Base-by-base conservation (phyloP, 2,888 invertebrate genomes). In the Platerodrilus igneus region DNA sequence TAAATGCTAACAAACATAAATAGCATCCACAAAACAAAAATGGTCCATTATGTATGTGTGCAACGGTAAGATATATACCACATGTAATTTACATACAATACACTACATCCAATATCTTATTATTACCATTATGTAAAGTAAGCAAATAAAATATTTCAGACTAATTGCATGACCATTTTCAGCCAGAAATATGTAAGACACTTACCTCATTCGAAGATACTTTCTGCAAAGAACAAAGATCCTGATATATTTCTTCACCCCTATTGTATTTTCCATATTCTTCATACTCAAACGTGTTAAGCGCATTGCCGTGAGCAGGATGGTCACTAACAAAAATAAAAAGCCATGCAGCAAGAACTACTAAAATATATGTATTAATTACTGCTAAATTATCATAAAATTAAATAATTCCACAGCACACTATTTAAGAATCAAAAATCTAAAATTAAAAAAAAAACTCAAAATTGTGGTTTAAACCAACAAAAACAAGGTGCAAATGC, bases 171-270 rank as follows among this genome's bases (percentile, higher is more conserved):
- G n/a, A n/a, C n/a, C n/a, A n/a, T n/a, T n/a, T n/a, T n/a, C n/a
- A n/a, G n/a, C n/a, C n/a, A n/a, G n/a, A n/a, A n/a, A n/a, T n/a
- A 21, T 15, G 20, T 42, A 47, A 35, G 48, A 36, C 49, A 44
- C 46, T 47, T 63, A 62, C 63, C 61, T 62, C 60, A 39, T 28
- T 51, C 35, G 28, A 48, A 10, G 41, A 16, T 45, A 46, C 52
- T 52, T 40, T 40, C 26, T 46, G 43, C 63, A 86, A 78, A 57
- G 81, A 83, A 77, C 89, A 90, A 65, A 93, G 79, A 77, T 92
- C 92, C 75, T 92, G 91, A 77, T 93, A 93, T 70, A 92, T 89
- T 74, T 91, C 89, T 70, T 93, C 92, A 67, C 87, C 87, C 73
- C 82, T 81, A 64, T 41, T 42, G 36, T 40, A 41, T 3, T 47